Evolutionary conservation across 1,140 invertebrate species (phyloP).

Genomic region (Homarus americanus): DNA sequence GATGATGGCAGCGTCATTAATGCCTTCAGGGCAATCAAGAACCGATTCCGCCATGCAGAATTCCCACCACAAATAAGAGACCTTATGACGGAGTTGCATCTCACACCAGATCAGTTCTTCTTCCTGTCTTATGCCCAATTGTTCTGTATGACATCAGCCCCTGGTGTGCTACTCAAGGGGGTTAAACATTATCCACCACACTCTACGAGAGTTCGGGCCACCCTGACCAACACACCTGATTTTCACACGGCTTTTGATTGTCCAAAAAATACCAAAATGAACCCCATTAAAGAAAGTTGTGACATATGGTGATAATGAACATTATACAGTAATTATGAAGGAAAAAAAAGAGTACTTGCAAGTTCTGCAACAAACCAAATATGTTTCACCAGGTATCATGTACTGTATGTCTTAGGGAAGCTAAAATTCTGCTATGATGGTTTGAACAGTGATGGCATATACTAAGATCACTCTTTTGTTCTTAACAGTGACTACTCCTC

Average conservation of each 20-base stretch:
- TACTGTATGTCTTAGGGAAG: too few relatives aligned
- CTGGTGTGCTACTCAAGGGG: constrained; percentile 5
- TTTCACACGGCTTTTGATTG: constrained; percentile 45
- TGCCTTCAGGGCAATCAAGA: constrained; percentile 11
- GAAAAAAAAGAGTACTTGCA: too few relatives aligned
- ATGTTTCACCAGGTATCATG: too few relatives aligned
- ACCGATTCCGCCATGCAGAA: not conserved
- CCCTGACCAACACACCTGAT: constrained; percentile 47
- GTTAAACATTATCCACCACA: constrained; percentile 51
- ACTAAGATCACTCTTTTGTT: too few relatives aligned
- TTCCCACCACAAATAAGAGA: constrained; percentile 13
- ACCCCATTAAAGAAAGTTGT: constrained; percentile 10
- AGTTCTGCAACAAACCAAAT: too few relatives aligned
- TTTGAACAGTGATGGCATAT: too few relatives aligned
- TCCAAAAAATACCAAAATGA: constrained; percentile 30
- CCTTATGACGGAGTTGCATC: constrained; percentile 7
- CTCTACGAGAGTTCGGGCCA: constrained; percentile 24
- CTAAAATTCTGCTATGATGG: too few relatives aligned
- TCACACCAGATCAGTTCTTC: constrained; percentile 53
- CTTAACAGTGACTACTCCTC: too few relatives aligned
- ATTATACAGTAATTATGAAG: too few relatives aligned
- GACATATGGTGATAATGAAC: constrained; percentile 62
- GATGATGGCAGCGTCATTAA: constrained; percentile 49
- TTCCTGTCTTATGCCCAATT: constrained; percentile 59
- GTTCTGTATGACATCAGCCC: constrained; percentile 22